Percentiles rank a stretch among this genome's conserved stretches.
Conservation (phyloP, 2,888 invertebrate species). For the Lithophane semibrunnea region DNA sequence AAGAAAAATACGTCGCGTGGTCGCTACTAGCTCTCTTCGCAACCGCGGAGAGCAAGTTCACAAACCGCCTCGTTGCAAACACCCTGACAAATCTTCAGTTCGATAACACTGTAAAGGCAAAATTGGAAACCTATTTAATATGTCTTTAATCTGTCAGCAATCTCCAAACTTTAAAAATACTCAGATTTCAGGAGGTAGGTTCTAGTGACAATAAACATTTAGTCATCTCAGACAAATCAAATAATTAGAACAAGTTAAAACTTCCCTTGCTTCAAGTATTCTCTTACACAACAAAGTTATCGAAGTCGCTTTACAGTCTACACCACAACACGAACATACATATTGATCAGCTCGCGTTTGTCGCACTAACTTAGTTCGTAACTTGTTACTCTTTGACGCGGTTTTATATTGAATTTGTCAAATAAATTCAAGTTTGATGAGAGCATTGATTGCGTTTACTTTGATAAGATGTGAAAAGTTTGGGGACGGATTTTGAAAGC, state of each 20-base stretch:
- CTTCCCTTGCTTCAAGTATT: background rate
- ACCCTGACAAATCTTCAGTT: no score
- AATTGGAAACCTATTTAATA: background rate
- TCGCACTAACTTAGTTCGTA: conserved; percentile 53
- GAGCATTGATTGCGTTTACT: conserved; percentile 54
- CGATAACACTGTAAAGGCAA: background rate
- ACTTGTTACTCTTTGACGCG: conserved; percentile 53
- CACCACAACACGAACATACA: conserved; percentile 29
- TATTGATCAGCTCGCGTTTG: conserved; percentile 49
- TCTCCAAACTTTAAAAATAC: background rate
- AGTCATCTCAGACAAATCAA: conserved; percentile 1
- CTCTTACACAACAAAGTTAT: conserved; percentile 12
- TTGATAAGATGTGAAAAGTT: conserved; percentile 39
- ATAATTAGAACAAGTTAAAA: background rate
- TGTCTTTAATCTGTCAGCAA: background rate
- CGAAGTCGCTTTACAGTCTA: conserved; percentile 5
- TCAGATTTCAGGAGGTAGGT: background rate
- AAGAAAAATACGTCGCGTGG: no score
- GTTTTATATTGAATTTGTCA: conserved; percentile 66
- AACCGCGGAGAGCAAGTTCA: no score
- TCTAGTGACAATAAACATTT: background rate
- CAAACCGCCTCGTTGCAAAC: no score
- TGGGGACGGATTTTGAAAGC: conserved; percentile 3
- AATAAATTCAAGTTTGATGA: conserved; percentile 59
- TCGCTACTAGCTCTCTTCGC: no score